These are phyloP conservation scores for Bucorvus abyssinicus DNA, from an alignment of 2,797 vertebrate genomes.

Conservation along the genomic window DNA sequence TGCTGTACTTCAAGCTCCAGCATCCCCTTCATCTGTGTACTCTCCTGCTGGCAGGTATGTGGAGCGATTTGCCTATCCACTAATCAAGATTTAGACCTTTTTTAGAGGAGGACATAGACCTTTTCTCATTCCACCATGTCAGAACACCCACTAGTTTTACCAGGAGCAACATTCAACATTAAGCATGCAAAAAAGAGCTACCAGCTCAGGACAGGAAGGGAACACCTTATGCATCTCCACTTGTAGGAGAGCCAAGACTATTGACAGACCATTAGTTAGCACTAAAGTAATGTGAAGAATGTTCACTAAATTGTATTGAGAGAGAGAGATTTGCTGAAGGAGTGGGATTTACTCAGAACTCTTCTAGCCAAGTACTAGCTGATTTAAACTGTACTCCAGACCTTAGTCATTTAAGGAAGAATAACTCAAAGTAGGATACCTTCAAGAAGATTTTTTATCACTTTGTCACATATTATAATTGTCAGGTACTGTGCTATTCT, in stretches of 20 bases:
- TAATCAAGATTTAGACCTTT: fast-evolving
- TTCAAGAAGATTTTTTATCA: neutral
- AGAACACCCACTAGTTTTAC: neutral
- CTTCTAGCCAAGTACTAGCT: neutral
- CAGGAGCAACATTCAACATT: neutral
- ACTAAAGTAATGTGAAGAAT: neutral
- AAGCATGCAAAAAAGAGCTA: neutral
- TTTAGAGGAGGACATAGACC: neutral
- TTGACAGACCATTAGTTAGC: neutral
- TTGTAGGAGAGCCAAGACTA: neutral
- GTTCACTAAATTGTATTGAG: neutral
- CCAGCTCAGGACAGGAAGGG: neutral
- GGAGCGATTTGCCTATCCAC: neutral
- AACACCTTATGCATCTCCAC: neutral
- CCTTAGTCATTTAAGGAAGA: neutral
- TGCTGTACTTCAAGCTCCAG: neutral
- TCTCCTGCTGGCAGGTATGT: neutral
- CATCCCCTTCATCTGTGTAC: neutral
- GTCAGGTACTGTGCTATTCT: neutral
- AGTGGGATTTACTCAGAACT: neutral
- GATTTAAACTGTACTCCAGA: neutral
- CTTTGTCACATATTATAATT: neutral
- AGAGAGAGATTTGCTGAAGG: neutral
- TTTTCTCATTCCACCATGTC: neutral
- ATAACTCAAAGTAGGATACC: neutral